Conservation (phyloP, 2,797 vertebrate species). For the Acanthiza pusilla region DNA sequence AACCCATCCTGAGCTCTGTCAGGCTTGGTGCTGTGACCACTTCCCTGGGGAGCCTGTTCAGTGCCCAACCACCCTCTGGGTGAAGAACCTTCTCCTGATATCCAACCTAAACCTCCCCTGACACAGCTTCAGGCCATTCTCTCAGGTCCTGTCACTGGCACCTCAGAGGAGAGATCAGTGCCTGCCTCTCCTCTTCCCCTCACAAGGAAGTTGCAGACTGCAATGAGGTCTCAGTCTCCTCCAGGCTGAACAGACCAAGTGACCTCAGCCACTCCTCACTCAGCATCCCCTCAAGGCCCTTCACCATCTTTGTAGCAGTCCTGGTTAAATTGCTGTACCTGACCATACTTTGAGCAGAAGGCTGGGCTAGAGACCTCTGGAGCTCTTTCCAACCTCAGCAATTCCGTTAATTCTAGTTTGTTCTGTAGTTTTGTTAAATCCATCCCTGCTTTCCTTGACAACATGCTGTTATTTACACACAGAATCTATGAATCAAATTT, state of each 20-base stretch:
- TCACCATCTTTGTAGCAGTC: background rate
- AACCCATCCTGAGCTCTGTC: accelerated
- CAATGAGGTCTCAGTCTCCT: background rate
- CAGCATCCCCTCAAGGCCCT: background rate
- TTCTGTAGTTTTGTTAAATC: background rate
- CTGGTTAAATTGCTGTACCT: background rate
- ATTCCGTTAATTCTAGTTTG: background rate
- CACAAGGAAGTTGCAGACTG: background rate
- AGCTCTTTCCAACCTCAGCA: background rate
- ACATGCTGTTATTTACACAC: background rate
- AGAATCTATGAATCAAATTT: background rate
- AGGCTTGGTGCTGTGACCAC: background rate
- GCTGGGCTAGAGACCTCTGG: background rate
- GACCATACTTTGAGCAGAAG: background rate
- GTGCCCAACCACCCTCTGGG: accelerated
- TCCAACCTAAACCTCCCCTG: background rate
- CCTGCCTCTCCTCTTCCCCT: background rate
- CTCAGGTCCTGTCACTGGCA: accelerated
- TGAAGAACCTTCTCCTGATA: background rate
- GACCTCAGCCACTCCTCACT: accelerated
- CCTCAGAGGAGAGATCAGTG: background rate
- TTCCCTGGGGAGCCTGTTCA: background rate
- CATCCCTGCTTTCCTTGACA: background rate
- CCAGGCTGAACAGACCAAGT: background rate
- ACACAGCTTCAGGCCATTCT: background rate